Evolutionary conservation across 1,140 invertebrate species (phyloP), one percentile per base, ranked within the genome.

Genomic region (Ceratina japonica): DNA sequence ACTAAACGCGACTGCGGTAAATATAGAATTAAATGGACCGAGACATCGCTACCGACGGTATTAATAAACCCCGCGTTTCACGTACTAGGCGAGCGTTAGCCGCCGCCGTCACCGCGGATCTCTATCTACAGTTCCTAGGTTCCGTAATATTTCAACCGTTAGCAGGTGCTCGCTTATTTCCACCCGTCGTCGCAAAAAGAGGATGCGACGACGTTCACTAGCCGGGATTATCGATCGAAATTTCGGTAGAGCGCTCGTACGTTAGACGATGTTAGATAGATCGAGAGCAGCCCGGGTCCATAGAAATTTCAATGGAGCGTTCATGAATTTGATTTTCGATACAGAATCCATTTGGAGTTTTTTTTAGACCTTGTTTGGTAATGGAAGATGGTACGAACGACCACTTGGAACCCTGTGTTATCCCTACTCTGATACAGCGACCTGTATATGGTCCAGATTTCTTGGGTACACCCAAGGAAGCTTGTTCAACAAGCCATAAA

Each of bases 1-100:
- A 75, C 80, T 82, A 85, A 85, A 82, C 78, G 84, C 62, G 65
- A 12, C 44, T 59, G 54, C 63, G 84, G 81, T 86, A 86, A 83
- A 86, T 86, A 86, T 86, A 86, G 85, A 86, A 86, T 86, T 86
- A 86, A 86, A 86, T 80, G 81, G 75, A 78, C 65, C 74, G 65
- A 56, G 74, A 65, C 82, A 64, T 72, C 51, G 73, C 76, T 56
- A 72, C 74, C 59, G 71, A 83, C 81, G 58, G 63, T 83, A 83
- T 86, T 86, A 86, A 86, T 86, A 86, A 85, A 77, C 79, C 10
- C 59, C 10, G 31, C 56, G 75, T 66, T 81, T 84, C 83, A 69
- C 79, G 71, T 75, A 44, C 61, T n/a, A 20, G 8, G n/a, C n/a
- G 56, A 59, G 10, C 56, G n/a, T 22, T 15, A 20, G 56, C n/a